These are phyloP conservation scores for Porites australiensis DNA, from an alignment of 64 coral and sea anemone genomes.

Conservation along the genomic window DNA sequence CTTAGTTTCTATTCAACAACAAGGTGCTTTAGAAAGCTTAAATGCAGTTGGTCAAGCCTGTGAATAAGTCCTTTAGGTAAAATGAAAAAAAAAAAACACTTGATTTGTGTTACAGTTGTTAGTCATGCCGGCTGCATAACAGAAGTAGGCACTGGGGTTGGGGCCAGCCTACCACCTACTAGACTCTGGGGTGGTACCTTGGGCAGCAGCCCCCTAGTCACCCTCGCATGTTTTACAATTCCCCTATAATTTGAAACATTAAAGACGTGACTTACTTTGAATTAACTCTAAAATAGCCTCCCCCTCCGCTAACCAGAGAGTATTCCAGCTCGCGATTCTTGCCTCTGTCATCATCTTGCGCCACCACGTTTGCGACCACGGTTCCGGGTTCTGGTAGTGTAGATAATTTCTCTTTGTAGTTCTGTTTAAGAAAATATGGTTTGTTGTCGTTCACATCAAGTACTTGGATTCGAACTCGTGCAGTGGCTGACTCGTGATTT, in stretches of 20 bases:
- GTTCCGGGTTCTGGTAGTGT: slow-evolving; percentile 27
- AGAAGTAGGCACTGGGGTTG: too few species aligned
- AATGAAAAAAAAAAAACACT: too few species aligned
- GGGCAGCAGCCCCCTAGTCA: too few species aligned
- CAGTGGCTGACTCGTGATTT: neutral
- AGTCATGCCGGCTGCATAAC: too few species aligned
- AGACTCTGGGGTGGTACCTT: too few species aligned
- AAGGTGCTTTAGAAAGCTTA: too few species aligned
- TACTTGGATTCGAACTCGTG: slow-evolving; percentile 28
- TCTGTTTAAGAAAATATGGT: slow-evolving; percentile 41
- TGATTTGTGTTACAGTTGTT: too few species aligned
- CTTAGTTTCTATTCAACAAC: too few species aligned
- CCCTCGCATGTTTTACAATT: neutral
- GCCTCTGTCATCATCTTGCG: slow-evolving; percentile 62
- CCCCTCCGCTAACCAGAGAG: slow-evolving; percentile 43
- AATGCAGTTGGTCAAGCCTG: too few species aligned
- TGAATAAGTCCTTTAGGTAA: too few species aligned
- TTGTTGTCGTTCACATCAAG: slow-evolving; percentile 76
- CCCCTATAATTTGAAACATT: neutral
- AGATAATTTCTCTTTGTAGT: slow-evolving; percentile 32
- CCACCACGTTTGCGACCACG: slow-evolving; percentile 29
- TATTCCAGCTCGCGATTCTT: slow-evolving; percentile 68
- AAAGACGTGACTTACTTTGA: slow-evolving; percentile 18
- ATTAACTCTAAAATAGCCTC: slow-evolving; percentile 53
- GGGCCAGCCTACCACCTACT: too few species aligned